Percentiles rank a stretch among this genome's conserved stretches.
phyloP scores from a whole-genome alignment of 2,797 vertebrate species.

The Rhabdomys pumilio region DNA sequence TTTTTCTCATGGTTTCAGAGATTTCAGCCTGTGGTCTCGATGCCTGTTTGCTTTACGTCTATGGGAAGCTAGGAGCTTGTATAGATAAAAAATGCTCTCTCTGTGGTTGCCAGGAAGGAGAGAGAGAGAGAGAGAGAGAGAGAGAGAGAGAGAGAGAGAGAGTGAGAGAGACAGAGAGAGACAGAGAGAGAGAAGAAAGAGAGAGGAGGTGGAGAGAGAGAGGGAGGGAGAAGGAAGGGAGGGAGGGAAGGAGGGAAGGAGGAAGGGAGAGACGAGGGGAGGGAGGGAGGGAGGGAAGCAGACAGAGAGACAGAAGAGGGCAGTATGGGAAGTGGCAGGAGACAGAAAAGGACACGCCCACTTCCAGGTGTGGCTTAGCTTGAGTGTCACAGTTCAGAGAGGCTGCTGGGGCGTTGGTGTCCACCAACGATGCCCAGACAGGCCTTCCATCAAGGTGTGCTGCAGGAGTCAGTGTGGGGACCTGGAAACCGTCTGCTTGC shows the following conservation, averaged over 20 bases:
- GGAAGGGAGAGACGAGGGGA: too few species aligned
- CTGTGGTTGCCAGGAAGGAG: not conserved
- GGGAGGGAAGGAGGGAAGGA: too few species aligned
- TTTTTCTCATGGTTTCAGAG: not conserved
- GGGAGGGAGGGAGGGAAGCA: not conserved
- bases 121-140: too few species aligned
- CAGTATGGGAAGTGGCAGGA: too few species aligned
- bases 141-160: too few species aligned
- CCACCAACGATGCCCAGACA: not conserved
- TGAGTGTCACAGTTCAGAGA: not conserved
- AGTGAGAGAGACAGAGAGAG: not conserved
- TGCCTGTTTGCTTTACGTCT: not conserved
- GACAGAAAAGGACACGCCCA: not conserved
- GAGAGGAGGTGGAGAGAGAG: not conserved
- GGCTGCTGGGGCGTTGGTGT: not conserved
- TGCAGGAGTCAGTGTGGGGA: not conserved
- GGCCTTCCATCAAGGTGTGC: not conserved
- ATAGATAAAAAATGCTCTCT: not conserved
- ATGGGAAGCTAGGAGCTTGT: not conserved
- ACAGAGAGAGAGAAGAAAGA: too few species aligned
- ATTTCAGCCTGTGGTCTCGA: not conserved
- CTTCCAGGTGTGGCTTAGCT: not conserved
- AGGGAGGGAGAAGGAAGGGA: not conserved
- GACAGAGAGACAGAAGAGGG: too few species aligned
- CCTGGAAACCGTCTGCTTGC: not conserved